phyloP scores from a whole-genome alignment of 2,113 vertebrate genomes.

The Shinisaurus crocodilurus region DNA sequence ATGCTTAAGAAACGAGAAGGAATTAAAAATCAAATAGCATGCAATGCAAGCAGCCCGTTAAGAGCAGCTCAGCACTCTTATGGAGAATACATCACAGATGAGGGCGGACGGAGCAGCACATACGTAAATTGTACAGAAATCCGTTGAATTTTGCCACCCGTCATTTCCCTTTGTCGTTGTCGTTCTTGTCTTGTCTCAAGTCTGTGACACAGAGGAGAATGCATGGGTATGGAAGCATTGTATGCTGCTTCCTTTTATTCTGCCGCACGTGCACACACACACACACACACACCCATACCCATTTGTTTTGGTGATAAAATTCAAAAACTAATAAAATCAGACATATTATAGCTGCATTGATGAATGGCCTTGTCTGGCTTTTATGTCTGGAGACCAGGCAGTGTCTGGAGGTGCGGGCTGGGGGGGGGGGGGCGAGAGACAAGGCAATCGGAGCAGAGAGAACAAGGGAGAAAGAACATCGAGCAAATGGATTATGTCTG shows the following conservation, averaged over 20 bases:
- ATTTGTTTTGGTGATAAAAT: slow-evolving; percentile 76
- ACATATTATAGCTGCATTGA: slow-evolving; percentile 78
- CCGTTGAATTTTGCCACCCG: neutral
- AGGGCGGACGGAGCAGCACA: too few relatives aligned
- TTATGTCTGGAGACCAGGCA: slow-evolving; percentile 76
- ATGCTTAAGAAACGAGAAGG: neutral
- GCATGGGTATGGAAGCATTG: slow-evolving; percentile 38
- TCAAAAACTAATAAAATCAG: slow-evolving; percentile 81
- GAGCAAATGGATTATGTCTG: slow-evolving; percentile 78
- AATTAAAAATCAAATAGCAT: neutral
- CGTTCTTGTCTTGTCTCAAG: neutral
- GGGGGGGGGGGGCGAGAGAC: slow-evolving; percentile 65
- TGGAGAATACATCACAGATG: neutral
- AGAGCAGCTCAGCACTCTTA: neutral
- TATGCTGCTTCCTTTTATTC: slow-evolving; percentile 13
- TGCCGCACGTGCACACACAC: neutral
- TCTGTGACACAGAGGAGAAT: slow-evolving; percentile 31
- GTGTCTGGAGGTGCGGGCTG: slow-evolving; percentile 70
- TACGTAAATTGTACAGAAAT: neutral
- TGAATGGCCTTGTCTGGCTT: slow-evolving; percentile 80
- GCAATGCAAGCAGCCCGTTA: neutral
- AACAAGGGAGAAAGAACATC: slow-evolving; percentile 68
- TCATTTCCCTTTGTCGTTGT: slow-evolving; percentile 33
- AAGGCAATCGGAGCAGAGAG: slow-evolving; percentile 62
- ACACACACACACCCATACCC: neutral